A percentile compares a stretch with the other conserved stretches of the same genome.
phyloP scores from a whole-genome alignment of 2,797 vertebrate genomes.

The Lutra lutra region DNA sequence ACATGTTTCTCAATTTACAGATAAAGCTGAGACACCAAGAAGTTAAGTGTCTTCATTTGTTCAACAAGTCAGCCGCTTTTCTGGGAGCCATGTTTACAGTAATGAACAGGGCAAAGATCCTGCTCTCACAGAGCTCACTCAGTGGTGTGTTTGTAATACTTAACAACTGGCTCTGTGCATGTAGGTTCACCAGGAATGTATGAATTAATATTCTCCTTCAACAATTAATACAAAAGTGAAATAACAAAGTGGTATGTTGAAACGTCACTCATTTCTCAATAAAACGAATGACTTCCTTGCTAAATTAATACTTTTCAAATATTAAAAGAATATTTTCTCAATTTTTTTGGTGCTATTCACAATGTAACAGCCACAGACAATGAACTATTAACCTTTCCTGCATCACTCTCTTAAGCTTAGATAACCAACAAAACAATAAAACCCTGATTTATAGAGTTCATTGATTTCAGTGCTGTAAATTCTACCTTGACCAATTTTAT shows the following conservation, averaged over 20 bases:
- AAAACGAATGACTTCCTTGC: background rate
- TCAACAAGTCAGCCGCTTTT: background rate
- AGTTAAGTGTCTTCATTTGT: background rate
- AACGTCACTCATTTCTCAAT: conserved; percentile 22
- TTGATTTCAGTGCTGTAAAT: conserved; percentile 3
- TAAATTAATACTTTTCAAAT: conserved; percentile 45
- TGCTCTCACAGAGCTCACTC: background rate
- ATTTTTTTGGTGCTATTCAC: background rate
- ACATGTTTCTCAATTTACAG: background rate
- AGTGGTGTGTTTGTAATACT: background rate
- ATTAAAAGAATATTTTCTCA: background rate
- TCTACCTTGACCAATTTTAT: background rate
- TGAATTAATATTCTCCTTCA: background rate
- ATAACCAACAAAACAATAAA: background rate
- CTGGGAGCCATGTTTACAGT: background rate
- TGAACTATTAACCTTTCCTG: background rate
- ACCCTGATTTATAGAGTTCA: background rate
- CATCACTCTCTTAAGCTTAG: conserved; percentile 7
- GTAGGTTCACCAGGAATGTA: background rate
- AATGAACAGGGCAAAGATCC: background rate
- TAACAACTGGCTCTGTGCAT: background rate
- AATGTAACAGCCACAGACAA: background rate
- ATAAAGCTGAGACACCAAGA: background rate
- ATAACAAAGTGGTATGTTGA: background rate
- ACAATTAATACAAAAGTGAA: background rate